Conservation (phyloP, 2,797 vertebrate species). For the Sciurus carolinensis region DNA sequence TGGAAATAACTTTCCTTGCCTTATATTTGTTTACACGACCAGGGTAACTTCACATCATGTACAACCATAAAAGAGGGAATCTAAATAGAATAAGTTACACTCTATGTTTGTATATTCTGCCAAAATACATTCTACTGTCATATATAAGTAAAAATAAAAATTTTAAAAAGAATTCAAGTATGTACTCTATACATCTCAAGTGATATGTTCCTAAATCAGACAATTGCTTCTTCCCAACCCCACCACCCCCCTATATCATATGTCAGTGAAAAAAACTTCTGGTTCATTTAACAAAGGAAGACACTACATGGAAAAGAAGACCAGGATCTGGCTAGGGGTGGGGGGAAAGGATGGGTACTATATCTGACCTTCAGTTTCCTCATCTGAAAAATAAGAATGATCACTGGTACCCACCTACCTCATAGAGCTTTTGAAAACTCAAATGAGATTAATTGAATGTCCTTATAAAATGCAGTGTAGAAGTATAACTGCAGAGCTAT, state of each 20-base stretch:
- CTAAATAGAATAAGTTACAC: too few relatives aligned
- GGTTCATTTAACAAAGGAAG: constrained; percentile 25
- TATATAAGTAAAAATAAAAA: too few relatives aligned
- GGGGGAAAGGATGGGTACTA: too few relatives aligned
- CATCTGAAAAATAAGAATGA: constrained; percentile 21
- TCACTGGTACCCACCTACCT: background rate
- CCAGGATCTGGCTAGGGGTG: background rate
- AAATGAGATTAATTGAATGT: background rate
- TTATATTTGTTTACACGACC: too few relatives aligned
- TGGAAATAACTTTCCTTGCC: too few relatives aligned
- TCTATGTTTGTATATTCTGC: too few relatives aligned
- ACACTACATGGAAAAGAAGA: background rate
- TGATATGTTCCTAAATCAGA: constrained; percentile 6
- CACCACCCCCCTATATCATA: background rate
- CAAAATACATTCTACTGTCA: too few relatives aligned
- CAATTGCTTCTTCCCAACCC: background rate
- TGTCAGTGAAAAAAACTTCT: constrained; percentile 30
- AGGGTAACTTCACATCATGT: too few relatives aligned
- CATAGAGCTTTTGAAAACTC: background rate
- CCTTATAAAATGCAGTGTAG: constrained; percentile 32
- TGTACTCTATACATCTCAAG: background rate
- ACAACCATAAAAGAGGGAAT: too few relatives aligned
- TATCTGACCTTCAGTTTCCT: constrained; percentile 19
- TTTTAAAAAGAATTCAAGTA: background rate
- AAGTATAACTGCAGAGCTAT: constrained; percentile 1